Evolutionary conservation across 2,113 vertebrate genomes (phyloP).

Genomic region (Barnardius zonarius): DNA sequence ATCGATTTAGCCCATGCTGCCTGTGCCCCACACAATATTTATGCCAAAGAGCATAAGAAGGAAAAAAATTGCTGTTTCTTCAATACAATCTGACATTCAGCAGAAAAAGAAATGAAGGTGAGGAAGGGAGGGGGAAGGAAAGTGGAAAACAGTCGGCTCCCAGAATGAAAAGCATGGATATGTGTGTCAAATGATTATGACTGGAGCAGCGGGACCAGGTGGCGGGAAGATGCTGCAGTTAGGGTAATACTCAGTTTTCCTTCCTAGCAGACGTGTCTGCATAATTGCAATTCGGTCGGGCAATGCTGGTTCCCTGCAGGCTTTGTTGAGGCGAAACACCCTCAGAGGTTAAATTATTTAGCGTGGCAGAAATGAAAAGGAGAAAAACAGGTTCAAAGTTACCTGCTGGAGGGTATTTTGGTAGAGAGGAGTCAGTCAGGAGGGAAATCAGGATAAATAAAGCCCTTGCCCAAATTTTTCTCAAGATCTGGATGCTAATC

Average conservation of each 20-base stretch:
- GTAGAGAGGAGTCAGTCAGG: background rate
- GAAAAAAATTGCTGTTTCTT: background rate
- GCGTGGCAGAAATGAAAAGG: background rate
- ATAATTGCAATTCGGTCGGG: background rate
- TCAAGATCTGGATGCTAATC: background rate
- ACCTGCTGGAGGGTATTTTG: background rate
- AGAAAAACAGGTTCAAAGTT: background rate
- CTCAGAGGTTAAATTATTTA: background rate
- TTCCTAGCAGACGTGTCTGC: background rate
- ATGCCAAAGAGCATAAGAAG: background rate
- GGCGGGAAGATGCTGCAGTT: conserved; percentile 9
- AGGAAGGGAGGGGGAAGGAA: background rate
- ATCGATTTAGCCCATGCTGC: background rate
- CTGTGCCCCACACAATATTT: background rate
- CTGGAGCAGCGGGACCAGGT: background rate
- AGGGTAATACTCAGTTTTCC: background rate
- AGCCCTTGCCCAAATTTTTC: background rate
- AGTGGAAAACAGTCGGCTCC: background rate
- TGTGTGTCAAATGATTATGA: background rate
- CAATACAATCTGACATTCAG: background rate
- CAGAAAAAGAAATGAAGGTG: background rate
- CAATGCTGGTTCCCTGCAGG: background rate
- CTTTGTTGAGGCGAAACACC: background rate
- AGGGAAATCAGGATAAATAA: background rate
- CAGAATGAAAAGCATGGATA: background rate